Base-by-base conservation (phyloP, 1,140 invertebrate species). In the Oreohelix idahoensis region DNA sequence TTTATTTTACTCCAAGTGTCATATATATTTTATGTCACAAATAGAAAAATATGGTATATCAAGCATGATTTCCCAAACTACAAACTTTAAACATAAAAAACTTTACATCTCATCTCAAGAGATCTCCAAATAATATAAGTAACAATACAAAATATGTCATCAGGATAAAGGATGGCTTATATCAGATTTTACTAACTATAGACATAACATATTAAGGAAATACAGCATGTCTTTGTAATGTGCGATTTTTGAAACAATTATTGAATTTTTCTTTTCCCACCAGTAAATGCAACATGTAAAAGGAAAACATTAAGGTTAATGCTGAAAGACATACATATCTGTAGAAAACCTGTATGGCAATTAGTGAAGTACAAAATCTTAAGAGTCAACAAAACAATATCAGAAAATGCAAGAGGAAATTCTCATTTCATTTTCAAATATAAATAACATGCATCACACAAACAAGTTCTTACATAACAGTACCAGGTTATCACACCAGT, bases 281-380 rank as follows among this genome's bases (percentile, higher is more conserved):
- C 63, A 66, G 5, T 66, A 45, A 74, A 74, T 74, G 71, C 26
- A n/a, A 26, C 38, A 74, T 39, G 11, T 45, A 42, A 74, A 45
- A 26, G 39, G 38, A 74, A 74, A 42, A 23, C 23, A 23, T n/a
- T 20, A 39, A 39, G 23, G 26, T 29, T 38, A 39, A 74, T 74
- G n/a, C 36, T 45, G 36, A 58, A 58, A 58, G 53, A 42, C 71
- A 74, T 29, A 42, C 1, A 38, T 4, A 38, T 36, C 8, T 23
- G 32, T 15, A n/a, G 10, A 42, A 74, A 74, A 1, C 23, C 26
- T 74, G 20, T 39, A 39, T 42, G 38, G 71, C 38, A 74, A 42
- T 15, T 5, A 10, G 11, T 71, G 42, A n/a, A 15, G 53, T 58
- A 58, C 1, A 58, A 20, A 4, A 20, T 10, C 53, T 58, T 20